phyloP scores from a whole-genome alignment of 2,797 vertebrate species.

The Galagoides demidoff region DNA sequence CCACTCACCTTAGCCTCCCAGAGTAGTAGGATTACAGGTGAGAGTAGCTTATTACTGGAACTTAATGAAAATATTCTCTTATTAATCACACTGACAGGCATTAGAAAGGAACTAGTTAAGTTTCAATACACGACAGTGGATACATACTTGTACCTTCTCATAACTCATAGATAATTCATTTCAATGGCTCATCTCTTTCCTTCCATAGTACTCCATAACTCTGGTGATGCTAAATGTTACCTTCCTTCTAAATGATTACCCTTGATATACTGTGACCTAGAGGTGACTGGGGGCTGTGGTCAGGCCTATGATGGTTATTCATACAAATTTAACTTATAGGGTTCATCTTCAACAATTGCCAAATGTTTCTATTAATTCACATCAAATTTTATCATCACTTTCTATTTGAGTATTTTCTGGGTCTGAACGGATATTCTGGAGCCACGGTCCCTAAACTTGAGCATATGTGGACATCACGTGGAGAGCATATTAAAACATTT shows the following conservation, averaged over 20 bases:
- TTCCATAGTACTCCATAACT: not conserved
- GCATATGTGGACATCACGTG: too few species aligned
- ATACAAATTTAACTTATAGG: not conserved
- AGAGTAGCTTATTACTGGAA: too few species aligned
- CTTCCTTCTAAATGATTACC: conserved; percentile 39
- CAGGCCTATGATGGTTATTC: not conserved
- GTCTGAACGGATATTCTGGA: not conserved
- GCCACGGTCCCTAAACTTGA: not conserved
- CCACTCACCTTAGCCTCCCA: too few species aligned
- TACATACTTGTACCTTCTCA: not conserved
- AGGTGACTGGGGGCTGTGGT: not conserved
- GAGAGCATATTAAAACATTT: not conserved
- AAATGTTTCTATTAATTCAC: not conserved
- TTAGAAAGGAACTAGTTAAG: conserved; percentile 3
- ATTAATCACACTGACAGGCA: not conserved
- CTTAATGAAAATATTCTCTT: conserved; percentile 46
- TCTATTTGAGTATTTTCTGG: not conserved
- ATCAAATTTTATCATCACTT: not conserved
- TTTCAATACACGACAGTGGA: conserved; percentile 23
- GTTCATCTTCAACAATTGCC: not conserved
- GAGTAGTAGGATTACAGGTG: too few species aligned
- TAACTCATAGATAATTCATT: not conserved
- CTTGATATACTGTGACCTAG: not conserved
- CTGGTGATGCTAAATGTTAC: not conserved
- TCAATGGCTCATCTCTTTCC: conserved; percentile 4